phyloP scores from a whole-genome alignment of 2,113 vertebrate species.

The Onychostruthus taczanowskii region DNA sequence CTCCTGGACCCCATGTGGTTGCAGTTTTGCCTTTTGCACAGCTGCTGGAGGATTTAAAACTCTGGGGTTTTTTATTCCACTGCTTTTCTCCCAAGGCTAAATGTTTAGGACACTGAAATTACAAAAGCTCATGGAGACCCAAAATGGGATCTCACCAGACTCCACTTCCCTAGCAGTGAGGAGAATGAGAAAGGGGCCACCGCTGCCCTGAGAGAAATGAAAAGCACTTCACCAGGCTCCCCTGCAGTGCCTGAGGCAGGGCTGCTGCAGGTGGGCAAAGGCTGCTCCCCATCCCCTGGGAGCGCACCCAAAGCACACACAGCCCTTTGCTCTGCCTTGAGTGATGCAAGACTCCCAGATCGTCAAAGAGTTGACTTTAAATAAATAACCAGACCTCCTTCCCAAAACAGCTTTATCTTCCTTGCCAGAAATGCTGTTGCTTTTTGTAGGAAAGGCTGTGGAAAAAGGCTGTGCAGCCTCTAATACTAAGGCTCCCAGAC shows the following conservation, averaged over 20 bases:
- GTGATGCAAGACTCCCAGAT: accelerated
- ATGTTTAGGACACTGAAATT: neutral
- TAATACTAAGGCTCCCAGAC: neutral
- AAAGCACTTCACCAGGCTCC: neutral
- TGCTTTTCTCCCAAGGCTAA: neutral
- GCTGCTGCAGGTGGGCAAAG: neutral
- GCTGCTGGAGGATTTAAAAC: neutral
- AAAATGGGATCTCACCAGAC: neutral
- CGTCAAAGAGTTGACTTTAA: neutral
- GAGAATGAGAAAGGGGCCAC: neutral
- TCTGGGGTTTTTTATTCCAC: neutral
- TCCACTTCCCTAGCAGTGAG: neutral
- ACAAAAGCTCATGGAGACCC: neutral
- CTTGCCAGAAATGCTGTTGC: neutral
- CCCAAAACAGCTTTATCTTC: conserved; percentile 12
- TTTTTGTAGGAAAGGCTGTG: neutral
- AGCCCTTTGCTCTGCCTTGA: accelerated
- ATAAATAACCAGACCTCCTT: neutral
- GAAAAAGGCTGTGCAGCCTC: neutral
- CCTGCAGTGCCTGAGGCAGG: neutral
- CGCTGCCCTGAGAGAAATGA: no score
- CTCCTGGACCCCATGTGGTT: neutral
- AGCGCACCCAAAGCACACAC: accelerated
- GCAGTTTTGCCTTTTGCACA: neutral
- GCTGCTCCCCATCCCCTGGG: neutral